Evolutionary conservation across 2,888 invertebrate genomes (phyloP).

Genomic region (Lochmaea crataegi): DNA sequence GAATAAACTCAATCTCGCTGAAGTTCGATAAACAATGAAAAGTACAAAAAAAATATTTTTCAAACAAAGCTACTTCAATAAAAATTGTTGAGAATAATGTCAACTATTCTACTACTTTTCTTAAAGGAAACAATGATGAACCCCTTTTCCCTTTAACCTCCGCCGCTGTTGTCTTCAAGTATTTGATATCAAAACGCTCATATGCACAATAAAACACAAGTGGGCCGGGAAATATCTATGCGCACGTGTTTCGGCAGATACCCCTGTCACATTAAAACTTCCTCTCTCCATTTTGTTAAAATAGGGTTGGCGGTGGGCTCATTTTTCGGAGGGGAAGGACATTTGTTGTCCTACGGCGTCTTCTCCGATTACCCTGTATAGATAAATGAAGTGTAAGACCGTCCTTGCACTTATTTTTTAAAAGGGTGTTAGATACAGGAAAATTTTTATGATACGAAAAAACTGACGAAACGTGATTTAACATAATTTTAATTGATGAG

Average conservation of each 20-base stretch:
- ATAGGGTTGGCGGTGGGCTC: constrained; percentile 45
- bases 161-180: constrained; percentile 35
- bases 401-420: background rate
- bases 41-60: too few relatives aligned
- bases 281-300: constrained; percentile 57
- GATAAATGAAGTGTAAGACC: constrained; percentile 10
- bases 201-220: constrained; percentile 49
- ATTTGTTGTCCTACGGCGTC: constrained; percentile 11
- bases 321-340: constrained; percentile 28
- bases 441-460: too few relatives aligned
- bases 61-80: too few relatives aligned
- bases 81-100: too few relatives aligned
- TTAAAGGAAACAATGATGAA: background rate
- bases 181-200: constrained; percentile 39
- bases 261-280: constrained; percentile 62
- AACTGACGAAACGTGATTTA: too few relatives aligned
- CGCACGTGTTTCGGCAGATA: constrained; percentile 63
- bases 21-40: too few relatives aligned
- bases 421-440: background rate
- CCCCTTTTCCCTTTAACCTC: constrained; percentile 5
- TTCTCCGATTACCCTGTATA: constrained; percentile 42
- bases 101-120: too few relatives aligned
- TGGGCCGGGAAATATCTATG: constrained; percentile 54
- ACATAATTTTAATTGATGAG: too few relatives aligned
- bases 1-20: too few relatives aligned